These are phyloP conservation scores for Macquaria ambigua DNA, from an alignment of 2,113 vertebrate genomes.

Conservation along the genomic window DNA sequence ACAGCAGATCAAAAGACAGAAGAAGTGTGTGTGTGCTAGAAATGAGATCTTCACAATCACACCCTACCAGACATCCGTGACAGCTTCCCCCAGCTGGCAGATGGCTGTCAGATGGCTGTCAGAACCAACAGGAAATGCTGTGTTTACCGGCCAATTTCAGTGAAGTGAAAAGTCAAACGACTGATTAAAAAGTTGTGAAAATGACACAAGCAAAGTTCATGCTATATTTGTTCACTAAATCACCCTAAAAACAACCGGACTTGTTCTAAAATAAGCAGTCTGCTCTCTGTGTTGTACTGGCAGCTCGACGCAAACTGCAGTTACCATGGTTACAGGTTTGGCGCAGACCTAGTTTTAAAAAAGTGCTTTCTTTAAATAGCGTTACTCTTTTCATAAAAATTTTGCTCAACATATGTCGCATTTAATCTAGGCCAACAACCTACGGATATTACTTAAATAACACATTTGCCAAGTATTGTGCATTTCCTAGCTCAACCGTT, in stretches of 20 bases:
- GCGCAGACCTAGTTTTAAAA: neutral
- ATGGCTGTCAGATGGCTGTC: slow-evolving; percentile 8
- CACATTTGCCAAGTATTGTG: neutral
- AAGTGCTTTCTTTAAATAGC: neutral
- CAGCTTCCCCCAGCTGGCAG: slow-evolving; percentile 48
- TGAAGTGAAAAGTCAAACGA: slow-evolving; percentile 22
- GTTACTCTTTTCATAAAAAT: neutral
- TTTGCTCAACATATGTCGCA: neutral
- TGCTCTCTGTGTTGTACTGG: neutral
- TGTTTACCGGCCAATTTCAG: slow-evolving; percentile 2
- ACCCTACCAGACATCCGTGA: slow-evolving; percentile 69
- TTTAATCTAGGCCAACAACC: neutral
- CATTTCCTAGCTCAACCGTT: neutral
- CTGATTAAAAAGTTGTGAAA: slow-evolving; percentile 6
- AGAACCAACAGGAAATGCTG: slow-evolving; percentile 13
- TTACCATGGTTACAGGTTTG: slow-evolving; percentile 57
- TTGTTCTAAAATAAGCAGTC: neutral
- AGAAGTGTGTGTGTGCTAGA: neutral
- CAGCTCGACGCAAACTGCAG: neutral
- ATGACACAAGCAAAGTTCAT: neutral
- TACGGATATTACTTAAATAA: neutral
- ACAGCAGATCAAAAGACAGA: neutral
- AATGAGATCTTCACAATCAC: slow-evolving; percentile 24
- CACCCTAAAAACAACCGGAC: neutral
- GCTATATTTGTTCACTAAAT: neutral